Conservation (phyloP, 2,113 vertebrate species). For the Mustelus asterias region DNA sequence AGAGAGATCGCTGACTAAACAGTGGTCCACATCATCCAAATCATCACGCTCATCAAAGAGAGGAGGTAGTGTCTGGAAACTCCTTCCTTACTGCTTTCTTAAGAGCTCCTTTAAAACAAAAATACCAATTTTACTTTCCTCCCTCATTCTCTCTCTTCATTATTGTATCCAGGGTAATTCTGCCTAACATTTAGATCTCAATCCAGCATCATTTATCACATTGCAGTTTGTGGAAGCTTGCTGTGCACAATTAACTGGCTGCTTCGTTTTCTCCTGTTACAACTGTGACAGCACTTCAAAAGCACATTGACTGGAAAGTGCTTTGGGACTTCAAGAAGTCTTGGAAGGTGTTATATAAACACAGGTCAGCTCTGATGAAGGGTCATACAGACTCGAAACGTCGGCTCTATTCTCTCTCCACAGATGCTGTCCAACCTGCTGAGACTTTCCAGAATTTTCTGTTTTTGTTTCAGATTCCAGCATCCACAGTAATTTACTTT, state of each 20-base stretch:
- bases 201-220: neutral
- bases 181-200: neutral
- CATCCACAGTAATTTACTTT: too few species aligned
- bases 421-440: too few species aligned
- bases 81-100: neutral
- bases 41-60: conserved; percentile 91
- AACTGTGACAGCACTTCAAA: neutral
- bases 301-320: neutral
- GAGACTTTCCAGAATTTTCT: too few species aligned
- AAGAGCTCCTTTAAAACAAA: neutral
- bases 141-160: neutral
- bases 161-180: too few species aligned
- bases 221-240: neutral
- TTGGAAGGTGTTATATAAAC: neutral
- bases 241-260: neutral
- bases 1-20: conserved; percentile 80
- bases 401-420: too few species aligned
- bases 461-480: too few species aligned
- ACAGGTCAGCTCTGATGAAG: too few species aligned
- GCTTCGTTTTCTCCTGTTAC: neutral
- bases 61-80: conserved; percentile 68
- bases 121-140: neutral
- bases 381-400: too few species aligned
- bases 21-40: conserved; percentile 95
- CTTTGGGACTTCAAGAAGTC: neutral